Base-by-base conservation (phyloP, 2,113 vertebrate species). In the Acrocephalus arundinaceus region DNA sequence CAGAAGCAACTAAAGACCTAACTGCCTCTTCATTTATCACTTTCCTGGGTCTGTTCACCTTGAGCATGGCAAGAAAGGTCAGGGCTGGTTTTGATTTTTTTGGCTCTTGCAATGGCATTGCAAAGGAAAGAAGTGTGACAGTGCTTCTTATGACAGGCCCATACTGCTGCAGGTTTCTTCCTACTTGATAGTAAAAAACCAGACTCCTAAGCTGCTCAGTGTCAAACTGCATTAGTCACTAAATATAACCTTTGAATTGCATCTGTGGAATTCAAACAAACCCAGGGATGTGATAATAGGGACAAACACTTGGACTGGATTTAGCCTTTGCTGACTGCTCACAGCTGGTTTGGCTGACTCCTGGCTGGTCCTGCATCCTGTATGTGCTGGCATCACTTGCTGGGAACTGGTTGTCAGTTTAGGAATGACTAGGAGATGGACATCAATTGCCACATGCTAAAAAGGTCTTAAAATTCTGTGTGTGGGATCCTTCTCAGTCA, bases 211-310 rank as follows among this genome's bases (percentile, higher is more conserved):
- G 59, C 76, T 91, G 83, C 48, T 84, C 5, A 3, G 63, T 83
- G 87, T 88, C 79, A 81, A 74, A 46, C 76, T 83, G 25, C 39
- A 54, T 85, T 80, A 74, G 92, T 95, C 83, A 74, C 67, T 94
- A 92, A 93, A 93, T 63, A 80, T 48, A 96, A 93, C 91, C 92
- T 97, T 90, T 89, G 93, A 45, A 7, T 94, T 91, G 68, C 88
- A 80, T 86, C 63, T 90, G 28, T 92, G 94, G 85, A 92, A 94
- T 93, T 92, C 48, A 81, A 65, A 90, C 78, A 85, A 82, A 95
- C 30, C 39, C 17, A 13, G 48, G 37, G 79, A 84, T 77, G 85
- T 51, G 85, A 81, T 94, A 88, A 52, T 35, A 18, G 49, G 46
- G 82, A 79, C 90, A 92, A 90, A 94, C 45, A 49, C 35, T 75